These are phyloP conservation scores for Pseudorhombus dupliciocellatus DNA, from an alignment of 2,113 vertebrate species.

Conservation along the genomic window DNA sequence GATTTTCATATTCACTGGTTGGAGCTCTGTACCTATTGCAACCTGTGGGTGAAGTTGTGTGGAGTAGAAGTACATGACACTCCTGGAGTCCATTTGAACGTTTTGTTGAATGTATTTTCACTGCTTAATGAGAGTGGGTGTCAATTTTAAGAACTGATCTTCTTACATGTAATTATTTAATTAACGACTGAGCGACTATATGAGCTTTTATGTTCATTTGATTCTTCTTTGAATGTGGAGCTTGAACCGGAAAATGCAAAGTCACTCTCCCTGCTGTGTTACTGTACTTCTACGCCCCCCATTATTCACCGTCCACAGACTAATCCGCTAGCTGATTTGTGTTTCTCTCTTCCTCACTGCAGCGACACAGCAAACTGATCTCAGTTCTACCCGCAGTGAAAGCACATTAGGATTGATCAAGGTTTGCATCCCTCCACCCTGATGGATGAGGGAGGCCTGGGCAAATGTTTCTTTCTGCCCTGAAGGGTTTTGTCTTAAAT, in stretches of 20 bases:
- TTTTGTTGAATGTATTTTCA: conserved; percentile 15
- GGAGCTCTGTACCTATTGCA: conserved; percentile 60
- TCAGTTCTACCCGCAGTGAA: conserved; percentile 22
- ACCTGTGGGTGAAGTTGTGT: conserved; percentile 55
- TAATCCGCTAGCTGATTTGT: conserved; percentile 40
- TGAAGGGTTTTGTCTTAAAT: conserved; percentile 12
- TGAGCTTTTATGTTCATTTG: neutral
- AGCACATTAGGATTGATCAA: conserved; percentile 22
- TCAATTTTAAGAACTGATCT: neutral
- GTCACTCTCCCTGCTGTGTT: conserved; percentile 14
- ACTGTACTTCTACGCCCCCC: conserved; percentile 4
- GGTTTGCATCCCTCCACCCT: neutral
- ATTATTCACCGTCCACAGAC: conserved; percentile 35
- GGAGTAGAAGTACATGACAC: conserved; percentile 47
- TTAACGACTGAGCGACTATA: neutral
- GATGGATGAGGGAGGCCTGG: conserved; percentile 24
- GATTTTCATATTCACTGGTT: conserved; percentile 64
- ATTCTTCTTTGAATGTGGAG: neutral
- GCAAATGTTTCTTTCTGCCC: conserved; percentile 14
- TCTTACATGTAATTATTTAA: neutral
- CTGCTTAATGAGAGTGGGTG: neutral
- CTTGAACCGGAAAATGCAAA: conserved; percentile 21
- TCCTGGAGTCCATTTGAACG: conserved; percentile 38
- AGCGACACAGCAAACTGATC: conserved; percentile 13
- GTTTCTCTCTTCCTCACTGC: conserved; percentile 28